A percentile compares a stretch with the other conserved stretches of the same genome.
Evolutionary conservation across 2,113 vertebrate genomes (phyloP).

Genomic region (Nothocercus julius): DNA sequence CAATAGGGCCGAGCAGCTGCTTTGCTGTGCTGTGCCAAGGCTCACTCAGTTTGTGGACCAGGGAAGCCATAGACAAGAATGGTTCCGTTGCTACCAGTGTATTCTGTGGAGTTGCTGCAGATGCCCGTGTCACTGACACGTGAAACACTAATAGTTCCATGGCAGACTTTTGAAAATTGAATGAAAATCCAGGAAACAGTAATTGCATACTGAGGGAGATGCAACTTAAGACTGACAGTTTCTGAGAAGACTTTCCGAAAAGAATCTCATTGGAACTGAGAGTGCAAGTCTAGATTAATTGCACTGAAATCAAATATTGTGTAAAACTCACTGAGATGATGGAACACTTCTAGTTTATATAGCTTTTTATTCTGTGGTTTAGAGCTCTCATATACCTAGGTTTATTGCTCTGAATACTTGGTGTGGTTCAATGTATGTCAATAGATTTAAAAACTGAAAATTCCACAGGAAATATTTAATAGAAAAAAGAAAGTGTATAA

Average conservation of each 20-base stretch:
- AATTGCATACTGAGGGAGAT: not conserved
- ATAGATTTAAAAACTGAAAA: not conserved
- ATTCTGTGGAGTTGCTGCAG: not conserved
- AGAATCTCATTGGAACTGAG: not conserved
- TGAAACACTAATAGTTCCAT: not conserved
- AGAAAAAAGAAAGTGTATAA: not conserved
- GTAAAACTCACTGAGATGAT: not conserved
- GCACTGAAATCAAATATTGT: not conserved
- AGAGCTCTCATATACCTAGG: not conserved
- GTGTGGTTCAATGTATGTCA: accelerated
- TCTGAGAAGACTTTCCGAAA: not conserved
- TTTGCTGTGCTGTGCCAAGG: slow-evolving; percentile 30
- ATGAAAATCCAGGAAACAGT: not conserved
- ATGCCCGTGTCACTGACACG: not conserved
- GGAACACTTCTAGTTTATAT: accelerated
- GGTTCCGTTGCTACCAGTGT: not conserved
- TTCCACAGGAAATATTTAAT: not conserved
- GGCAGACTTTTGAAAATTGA: not conserved
- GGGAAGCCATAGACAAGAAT: slow-evolving; percentile 42
- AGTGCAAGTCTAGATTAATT: not conserved
- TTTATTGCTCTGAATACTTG: not conserved
- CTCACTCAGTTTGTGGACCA: slow-evolving; percentile 42
- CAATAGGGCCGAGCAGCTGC: slow-evolving; percentile 60
- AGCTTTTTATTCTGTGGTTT: not conserved
- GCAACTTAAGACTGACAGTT: not conserved